Evolutionary conservation across 2,113 vertebrate species (phyloP), one percentile per base, ranked within the genome.

Genomic region (Cisticola juncidis): DNA sequence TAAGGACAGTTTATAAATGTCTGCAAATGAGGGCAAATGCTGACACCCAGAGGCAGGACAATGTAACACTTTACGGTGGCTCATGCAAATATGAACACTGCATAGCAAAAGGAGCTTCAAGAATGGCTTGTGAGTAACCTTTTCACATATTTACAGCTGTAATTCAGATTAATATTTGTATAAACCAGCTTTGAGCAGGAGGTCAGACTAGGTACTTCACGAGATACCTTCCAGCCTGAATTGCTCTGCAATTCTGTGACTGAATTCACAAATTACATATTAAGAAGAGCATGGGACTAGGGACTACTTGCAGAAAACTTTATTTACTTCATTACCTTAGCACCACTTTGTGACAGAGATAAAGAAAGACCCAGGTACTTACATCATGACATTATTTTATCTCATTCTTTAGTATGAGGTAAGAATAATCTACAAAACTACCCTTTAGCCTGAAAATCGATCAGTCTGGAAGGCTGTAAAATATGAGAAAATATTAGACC

Each of bases 31-130:
- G 24, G 38, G 61, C 35, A 90, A 86, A 94, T 50, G 81, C 89
- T 97, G 97, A 95, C 97, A 94, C 56, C 96, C 90, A 94, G 86
- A 86, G 96, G 96, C 69, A 58, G 33, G 29, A 86, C 22, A 12
- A 23, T 60, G 60, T 42, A 85, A 60, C 48, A 23, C 8, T 54
- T 68, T 25, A 22, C 14, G 44, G 36, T 44, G 18, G n/a, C 42
- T 79, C 33, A 22, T 58, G n/a, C n/a, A 35, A 68, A 5, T 4
- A 1, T 6, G 20, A 70, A 14, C 29, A 7, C 11, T 17, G 5
- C 15, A 8, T 0, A 4, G 48, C 26, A 33, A 48, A 68, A 78
- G 28, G 9, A 74, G 19, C 36, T 77, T 82, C 35, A 57, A 54
- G 12, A 78, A 58, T 23, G 35, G 20, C 60, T 95, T 81, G 35